These are phyloP conservation scores for Saccostrea echinata DNA, from an alignment of 1,140 invertebrate species.

Conservation along the genomic window DNA sequence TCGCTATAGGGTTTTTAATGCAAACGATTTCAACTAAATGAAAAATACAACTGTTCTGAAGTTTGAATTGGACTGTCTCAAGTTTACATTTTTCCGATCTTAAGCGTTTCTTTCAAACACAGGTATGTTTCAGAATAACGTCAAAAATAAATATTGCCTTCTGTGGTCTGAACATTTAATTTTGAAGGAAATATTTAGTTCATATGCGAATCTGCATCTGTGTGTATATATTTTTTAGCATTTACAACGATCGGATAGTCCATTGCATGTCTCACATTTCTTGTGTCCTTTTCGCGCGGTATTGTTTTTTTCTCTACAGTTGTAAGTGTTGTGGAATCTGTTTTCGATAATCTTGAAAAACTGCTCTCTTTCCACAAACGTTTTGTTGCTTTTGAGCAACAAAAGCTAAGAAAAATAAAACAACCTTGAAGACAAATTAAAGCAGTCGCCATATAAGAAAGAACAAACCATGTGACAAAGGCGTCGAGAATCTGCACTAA, in stretches of 20 bases:
- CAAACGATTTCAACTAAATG: too few relatives aligned
- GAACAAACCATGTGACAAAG: not conserved
- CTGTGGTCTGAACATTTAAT: too few relatives aligned
- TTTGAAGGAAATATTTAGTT: too few relatives aligned
- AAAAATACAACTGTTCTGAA: too few relatives aligned
- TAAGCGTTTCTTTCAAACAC: too few relatives aligned
- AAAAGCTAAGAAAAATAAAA: constrained; percentile 16
- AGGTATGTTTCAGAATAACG: too few relatives aligned
- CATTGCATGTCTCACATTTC: too few relatives aligned
- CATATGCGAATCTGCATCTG: not conserved
- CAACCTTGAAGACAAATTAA: constrained; percentile 3
- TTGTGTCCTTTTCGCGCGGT: not conserved
- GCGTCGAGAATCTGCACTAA: not conserved
- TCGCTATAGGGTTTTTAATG: too few relatives aligned
- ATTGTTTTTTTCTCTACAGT: not conserved
- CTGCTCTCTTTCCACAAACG: constrained; percentile 15
- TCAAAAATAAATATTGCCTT: too few relatives aligned
- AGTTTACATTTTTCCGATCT: too few relatives aligned
- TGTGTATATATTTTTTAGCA: not conserved
- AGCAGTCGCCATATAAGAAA: not conserved
- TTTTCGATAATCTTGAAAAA: not conserved
- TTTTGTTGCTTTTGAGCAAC: not conserved
- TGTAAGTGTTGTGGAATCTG: not conserved
- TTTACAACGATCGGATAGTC: not conserved
- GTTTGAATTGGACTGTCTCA: too few relatives aligned